phyloP scores from a whole-genome alignment of 2,888 invertebrate species.

The Leucoma salicis region DNA sequence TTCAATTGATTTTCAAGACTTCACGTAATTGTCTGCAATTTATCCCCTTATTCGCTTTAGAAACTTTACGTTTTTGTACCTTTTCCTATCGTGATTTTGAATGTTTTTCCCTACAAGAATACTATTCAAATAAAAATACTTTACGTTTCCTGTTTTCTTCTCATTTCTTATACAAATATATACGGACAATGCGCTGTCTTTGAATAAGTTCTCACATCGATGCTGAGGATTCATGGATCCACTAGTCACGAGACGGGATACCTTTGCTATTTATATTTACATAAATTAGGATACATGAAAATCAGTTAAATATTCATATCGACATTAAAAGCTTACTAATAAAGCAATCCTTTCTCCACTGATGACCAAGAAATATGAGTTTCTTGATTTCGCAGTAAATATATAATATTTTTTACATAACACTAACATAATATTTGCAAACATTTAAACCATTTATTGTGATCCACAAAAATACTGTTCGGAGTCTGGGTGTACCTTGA shows the following conservation, averaged over 20 bases:
- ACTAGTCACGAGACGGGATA: conserved; percentile 58
- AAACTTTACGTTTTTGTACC: conserved; percentile 1
- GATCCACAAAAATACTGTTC: no score
- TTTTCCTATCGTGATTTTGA: neutral
- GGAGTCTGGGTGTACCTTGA: no score
- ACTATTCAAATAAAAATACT: conserved; percentile 44
- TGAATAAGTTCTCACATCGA: conserved; percentile 67
- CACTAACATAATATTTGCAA: no score
- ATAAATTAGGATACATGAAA: neutral
- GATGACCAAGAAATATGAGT: no score
- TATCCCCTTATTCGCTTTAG: conserved; percentile 5
- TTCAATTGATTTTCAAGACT: no score
- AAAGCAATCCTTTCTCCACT: no score
- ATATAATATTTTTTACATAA: no score
- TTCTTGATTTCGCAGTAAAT: no score
- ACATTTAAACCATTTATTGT: no score
- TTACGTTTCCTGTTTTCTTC: conserved; percentile 56
- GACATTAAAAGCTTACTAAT: no score
- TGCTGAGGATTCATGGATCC: conserved; percentile 64
- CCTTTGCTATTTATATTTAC: conserved; percentile 42
- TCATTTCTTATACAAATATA: conserved; percentile 74
- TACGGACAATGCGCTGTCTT: conserved; percentile 68
- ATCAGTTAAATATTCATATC: no score
- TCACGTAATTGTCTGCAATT: neutral
- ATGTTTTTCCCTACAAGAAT: conserved; percentile 13